A percentile compares a stretch with the other conserved stretches of the same genome.
Evolutionary conservation across 2,888 invertebrate genomes (phyloP).

Genomic region (Hirtodrosophila trivittata): DNA sequence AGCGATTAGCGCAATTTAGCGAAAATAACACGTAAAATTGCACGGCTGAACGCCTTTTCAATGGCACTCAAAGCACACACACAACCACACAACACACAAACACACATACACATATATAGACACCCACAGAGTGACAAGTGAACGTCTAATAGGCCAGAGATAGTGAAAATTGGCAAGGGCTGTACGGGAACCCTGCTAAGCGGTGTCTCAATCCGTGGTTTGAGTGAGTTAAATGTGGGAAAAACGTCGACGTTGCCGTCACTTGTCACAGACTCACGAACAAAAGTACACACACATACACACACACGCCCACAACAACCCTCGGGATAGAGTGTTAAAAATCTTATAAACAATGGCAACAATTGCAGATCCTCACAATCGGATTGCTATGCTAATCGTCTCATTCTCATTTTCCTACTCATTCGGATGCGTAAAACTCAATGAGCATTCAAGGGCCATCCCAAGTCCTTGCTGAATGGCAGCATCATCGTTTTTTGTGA

Average conservation of each 20-base stretch:
- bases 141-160: slow-evolving; percentile 37
- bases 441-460: slow-evolving; percentile 62
- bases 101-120: slow-evolving; percentile 12
- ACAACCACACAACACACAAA: slow-evolving; percentile 10
- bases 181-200: slow-evolving; percentile 48
- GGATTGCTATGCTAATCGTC: slow-evolving; percentile 81
- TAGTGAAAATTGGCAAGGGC: slow-evolving; percentile 44
- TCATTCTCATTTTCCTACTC: slow-evolving; percentile 23
- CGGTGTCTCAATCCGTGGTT: slow-evolving; percentile 15
- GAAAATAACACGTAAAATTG: slow-evolving; percentile 75
- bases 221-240: slow-evolving; percentile 70
- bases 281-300: slow-evolving; percentile 7
- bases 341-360: slow-evolving; percentile 60
- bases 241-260: slow-evolving; percentile 49
- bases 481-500: slow-evolving; percentile 13
- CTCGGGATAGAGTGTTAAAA: slow-evolving; percentile 53
- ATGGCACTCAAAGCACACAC: slow-evolving; percentile 63
- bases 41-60: slow-evolving; percentile 76
- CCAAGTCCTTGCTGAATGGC: slow-evolving; percentile 14
- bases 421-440: slow-evolving; percentile 70
- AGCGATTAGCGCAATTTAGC: slow-evolving; percentile 78
- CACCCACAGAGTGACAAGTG: slow-evolving; percentile 43
- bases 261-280: slow-evolving; percentile 55
- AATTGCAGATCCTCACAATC: slow-evolving; percentile 79
- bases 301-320: slow-evolving; percentile 62